Conservation (phyloP, 2,888 invertebrate species). For the Andrena camellia region DNA sequence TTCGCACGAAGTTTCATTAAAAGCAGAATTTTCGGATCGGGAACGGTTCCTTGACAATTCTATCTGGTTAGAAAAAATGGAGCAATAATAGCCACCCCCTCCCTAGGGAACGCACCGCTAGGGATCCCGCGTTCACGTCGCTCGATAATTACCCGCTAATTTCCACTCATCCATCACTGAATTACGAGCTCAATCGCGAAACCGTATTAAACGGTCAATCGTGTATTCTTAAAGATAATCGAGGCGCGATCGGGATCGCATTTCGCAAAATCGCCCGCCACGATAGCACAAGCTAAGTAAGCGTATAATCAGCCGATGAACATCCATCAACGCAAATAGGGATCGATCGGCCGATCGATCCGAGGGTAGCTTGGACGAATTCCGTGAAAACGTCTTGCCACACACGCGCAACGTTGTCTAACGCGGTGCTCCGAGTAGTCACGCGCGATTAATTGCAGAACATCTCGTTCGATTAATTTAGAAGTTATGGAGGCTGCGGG, state of each 20-base stretch:
- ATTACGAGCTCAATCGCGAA: slow-evolving; percentile 20
- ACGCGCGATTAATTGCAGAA: background rate
- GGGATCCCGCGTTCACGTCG: background rate
- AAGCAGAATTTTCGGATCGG: too few relatives aligned
- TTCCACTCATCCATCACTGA: slow-evolving; percentile 10
- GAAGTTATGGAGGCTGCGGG: too few relatives aligned
- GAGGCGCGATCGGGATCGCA: slow-evolving; percentile 3
- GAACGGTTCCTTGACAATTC: background rate
- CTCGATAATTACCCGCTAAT: slow-evolving; percentile 6
- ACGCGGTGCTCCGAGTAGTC: too few relatives aligned
- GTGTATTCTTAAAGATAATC: slow-evolving; percentile 14
- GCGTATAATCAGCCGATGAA: slow-evolving; percentile 41
- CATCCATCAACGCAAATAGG: slow-evolving; percentile 32
- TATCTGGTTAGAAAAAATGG: background rate
- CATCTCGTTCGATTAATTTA: slow-evolving; percentile 1
- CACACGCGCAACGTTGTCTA: too few relatives aligned
- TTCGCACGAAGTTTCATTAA: too few relatives aligned
- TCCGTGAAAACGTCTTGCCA: background rate
- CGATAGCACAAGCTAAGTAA: slow-evolving; percentile 20
- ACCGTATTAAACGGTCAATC: slow-evolving; percentile 6
- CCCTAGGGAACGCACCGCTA: background rate
- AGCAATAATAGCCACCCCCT: background rate
- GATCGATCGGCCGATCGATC: slow-evolving; percentile 25
- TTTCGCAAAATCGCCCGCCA: slow-evolving; percentile 25
- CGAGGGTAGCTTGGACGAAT: background rate